Conservation (phyloP, 2,797 vertebrate species). For the Oreochromis grahami region DNA sequence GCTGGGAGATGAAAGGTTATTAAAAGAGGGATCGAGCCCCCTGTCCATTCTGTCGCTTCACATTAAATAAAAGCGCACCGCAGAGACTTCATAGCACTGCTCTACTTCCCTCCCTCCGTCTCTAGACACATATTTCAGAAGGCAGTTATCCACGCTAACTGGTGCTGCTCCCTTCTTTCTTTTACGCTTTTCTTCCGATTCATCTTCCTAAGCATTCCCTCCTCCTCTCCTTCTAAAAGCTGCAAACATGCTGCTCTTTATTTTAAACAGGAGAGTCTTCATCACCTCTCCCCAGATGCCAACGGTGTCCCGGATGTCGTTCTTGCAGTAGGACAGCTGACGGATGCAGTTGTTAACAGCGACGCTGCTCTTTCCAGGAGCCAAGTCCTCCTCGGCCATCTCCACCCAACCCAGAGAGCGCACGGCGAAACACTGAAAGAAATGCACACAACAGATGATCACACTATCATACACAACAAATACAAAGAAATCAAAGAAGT, state of each 20-base stretch:
- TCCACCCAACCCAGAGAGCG: slow-evolving; percentile 98
- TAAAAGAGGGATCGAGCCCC: slow-evolving; percentile 23
- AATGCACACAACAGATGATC: not conserved
- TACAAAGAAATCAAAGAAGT: not conserved
- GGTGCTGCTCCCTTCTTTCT: not conserved
- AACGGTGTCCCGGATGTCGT: slow-evolving; percentile 94
- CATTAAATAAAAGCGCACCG: slow-evolving; percentile 33
- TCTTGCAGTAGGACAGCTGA: slow-evolving; percentile 98
- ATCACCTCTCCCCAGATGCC: slow-evolving; percentile 99
- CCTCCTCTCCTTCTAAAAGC: not conserved
- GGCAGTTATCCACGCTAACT: not conserved
- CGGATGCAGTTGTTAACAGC: slow-evolving; percentile 98
- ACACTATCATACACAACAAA: not conserved
- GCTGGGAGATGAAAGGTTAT: slow-evolving; percentile 29
- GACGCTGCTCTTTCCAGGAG: slow-evolving; percentile 95
- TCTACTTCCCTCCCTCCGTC: slow-evolving; percentile 15
- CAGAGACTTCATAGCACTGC: not conserved
- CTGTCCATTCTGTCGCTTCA: slow-evolving; percentile 39
- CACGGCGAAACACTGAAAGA: slow-evolving; percentile 89
- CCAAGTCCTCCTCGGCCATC: slow-evolving; percentile 96
- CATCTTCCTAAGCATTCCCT: not conserved
- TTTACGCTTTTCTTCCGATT: not conserved
- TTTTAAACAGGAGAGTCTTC: not conserved
- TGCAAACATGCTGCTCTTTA: not conserved
- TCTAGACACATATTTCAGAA: slow-evolving; percentile 8